Evolutionary conservation across 1,140 invertebrate genomes (phyloP).

Genomic region (honey bee (Apis mellifera)): Amel_HAv3.1 CM009939.2:5403001-5403500

Average conservation of each 20-base stretch:
- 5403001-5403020: slow-evolving; percentile 37
- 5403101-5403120: slow-evolving; percentile 67
- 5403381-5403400: slow-evolving; percentile 61
- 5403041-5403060: slow-evolving; percentile 60
- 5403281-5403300: slow-evolving; percentile 4
- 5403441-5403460: not conserved
- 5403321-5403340: slow-evolving; percentile 46
- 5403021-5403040: slow-evolving; percentile 42
- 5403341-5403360: slow-evolving; percentile 48
- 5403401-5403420: slow-evolving; percentile 52
- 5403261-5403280: slow-evolving; percentile 8
- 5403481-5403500: not conserved
- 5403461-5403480: not conserved
- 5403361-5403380: slow-evolving; percentile 59
- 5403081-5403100: slow-evolving; percentile 73
- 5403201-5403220: not conserved
- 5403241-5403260: not conserved
- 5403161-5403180: not conserved
- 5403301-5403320: slow-evolving; percentile 41
- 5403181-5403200: fast-evolving
- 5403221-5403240: not conserved
- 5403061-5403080: slow-evolving; percentile 63
- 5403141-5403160: not conserved
- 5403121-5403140: slow-evolving; percentile 40
- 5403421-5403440: slow-evolving; percentile 40